Percentiles rank a stretch among this genome's conserved stretches.
Evolutionary conservation across 2,113 vertebrate species (phyloP).

Genomic region (cattle (Bos taurus)): ARS-UCD2.0 NC_037330.1:56993001-56993500

Average conservation of each 20-base stretch:
- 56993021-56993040: background rate
- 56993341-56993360: background rate
- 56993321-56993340: background rate
- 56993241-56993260: background rate
- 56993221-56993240: background rate
- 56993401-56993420: background rate
- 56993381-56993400: background rate
- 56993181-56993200: background rate
- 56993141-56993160: background rate
- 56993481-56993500: background rate
- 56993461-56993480: background rate
- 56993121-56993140: background rate
- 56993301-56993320: background rate
- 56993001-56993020: constrained; percentile 32
- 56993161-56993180: background rate
- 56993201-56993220: background rate
- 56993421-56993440: background rate
- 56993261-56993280: background rate
- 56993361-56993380: background rate
- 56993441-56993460: background rate
- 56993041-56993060: background rate
- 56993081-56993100: background rate
- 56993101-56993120: background rate
- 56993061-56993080: background rate
- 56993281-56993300: background rate